These are phyloP conservation scores for Leptinotarsa peninsularis DNA, from an alignment of 2,888 invertebrate genomes.

Conservation along the genomic window DNA sequence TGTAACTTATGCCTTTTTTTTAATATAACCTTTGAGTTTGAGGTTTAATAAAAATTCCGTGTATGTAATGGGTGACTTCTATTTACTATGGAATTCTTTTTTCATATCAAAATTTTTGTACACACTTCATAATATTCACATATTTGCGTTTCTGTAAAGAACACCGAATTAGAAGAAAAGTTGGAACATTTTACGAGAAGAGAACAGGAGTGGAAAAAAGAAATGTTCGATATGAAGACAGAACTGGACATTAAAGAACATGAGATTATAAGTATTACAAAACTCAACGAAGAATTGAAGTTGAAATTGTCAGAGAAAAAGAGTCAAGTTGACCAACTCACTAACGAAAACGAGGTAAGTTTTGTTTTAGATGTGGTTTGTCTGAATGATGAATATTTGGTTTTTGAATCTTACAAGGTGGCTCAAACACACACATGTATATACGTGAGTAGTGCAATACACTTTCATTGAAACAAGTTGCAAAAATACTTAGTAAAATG, in stretches of 20 bases:
- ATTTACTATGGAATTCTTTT: too few relatives aligned
- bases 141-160: conserved; percentile 44
- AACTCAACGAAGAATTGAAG: conserved; percentile 49
- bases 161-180: conserved; percentile 49
- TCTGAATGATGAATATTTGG: too few relatives aligned
- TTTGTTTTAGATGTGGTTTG: background rate
- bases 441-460: too few relatives aligned
- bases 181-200: conserved; percentile 42
- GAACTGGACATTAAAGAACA: conserved; percentile 52
- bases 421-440: too few relatives aligned
- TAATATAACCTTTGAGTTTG: too few relatives aligned
- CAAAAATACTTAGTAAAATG: too few relatives aligned
- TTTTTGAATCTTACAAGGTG: too few relatives aligned
- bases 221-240: conserved; percentile 47
- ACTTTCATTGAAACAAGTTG: too few relatives aligned
- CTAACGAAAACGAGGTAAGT: conserved; percentile 52
- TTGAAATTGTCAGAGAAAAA: conserved; percentile 48
- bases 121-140: background rate
- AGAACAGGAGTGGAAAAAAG: conserved; percentile 46
- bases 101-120: too few relatives aligned
- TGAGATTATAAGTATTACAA: conserved; percentile 47
- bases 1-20: too few relatives aligned
- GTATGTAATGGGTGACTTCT: too few relatives aligned
- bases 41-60: too few relatives aligned
- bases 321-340: conserved; percentile 49